Conservation (phyloP, 2,888 invertebrate genomes). For the Tiliacea aurago region DNA sequence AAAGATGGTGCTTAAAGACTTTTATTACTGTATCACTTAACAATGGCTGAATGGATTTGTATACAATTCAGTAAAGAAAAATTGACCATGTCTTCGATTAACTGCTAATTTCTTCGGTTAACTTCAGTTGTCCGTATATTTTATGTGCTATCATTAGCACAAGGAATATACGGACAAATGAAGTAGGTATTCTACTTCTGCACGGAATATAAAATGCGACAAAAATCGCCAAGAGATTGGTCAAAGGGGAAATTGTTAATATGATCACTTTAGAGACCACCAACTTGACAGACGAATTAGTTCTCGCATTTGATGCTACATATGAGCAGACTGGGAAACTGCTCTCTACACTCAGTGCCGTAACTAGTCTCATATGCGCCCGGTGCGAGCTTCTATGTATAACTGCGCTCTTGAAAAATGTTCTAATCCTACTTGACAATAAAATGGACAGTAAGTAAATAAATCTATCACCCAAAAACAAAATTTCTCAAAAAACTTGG, state of each 20-base stretch:
- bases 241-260: neutral
- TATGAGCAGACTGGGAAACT: neutral
- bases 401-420: too few relatives aligned
- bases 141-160: neutral
- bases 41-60: neutral
- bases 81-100: neutral
- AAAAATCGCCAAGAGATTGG: neutral
- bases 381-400: too few relatives aligned
- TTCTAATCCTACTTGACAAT: too few relatives aligned
- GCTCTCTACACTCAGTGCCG: neutral
- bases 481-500: too few relatives aligned
- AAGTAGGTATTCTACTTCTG: neutral
- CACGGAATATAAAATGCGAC: neutral
- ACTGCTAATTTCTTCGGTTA: neutral
- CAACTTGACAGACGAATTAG: neutral
- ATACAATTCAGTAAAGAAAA: neutral
- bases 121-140: neutral
- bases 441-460: too few relatives aligned
- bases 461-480: too few relatives aligned
- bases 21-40: too few relatives aligned
- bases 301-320: neutral
- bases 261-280: neutral
- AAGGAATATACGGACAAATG: neutral
- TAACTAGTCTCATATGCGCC: too few relatives aligned
- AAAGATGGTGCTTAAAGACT: neutral